Percentiles rank a stretch among this genome's conserved stretches.
Conservation (phyloP, 2,113 vertebrate species). For the Xiphorhynchus elegans region DNA sequence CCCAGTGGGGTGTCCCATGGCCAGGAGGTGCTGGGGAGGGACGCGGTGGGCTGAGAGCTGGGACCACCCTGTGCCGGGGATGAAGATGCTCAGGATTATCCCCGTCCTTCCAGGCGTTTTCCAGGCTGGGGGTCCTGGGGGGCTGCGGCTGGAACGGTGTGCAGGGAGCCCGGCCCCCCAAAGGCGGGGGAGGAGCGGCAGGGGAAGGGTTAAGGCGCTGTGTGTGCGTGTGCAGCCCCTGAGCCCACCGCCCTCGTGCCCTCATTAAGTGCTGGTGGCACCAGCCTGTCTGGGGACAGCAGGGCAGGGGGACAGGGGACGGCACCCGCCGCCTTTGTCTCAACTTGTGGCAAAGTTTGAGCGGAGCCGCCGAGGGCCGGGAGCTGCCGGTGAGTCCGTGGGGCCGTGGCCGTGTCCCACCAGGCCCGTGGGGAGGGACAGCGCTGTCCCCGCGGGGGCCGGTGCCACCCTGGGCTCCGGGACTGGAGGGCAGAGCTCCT, state of each 20-base stretch:
- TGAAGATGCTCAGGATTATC: rapidly evolving
- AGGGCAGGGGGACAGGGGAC: not conserved
- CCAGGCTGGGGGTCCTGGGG: too few species aligned
- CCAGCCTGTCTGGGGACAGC: conserved; percentile 16
- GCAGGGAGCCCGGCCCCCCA: not conserved
- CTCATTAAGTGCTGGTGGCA: conserved; percentile 15
- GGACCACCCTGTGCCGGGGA: rapidly evolving
- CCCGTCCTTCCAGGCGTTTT: rapidly evolving
- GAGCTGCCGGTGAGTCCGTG: not conserved
- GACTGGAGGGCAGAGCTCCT: too few species aligned
- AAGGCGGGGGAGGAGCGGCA: not conserved
- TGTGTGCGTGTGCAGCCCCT: not conserved
- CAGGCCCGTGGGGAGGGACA: not conserved
- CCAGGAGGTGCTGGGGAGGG: not conserved
- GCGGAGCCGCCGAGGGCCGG: not conserved
- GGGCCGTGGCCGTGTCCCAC: not conserved
- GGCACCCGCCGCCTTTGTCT: not conserved
- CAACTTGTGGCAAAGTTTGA: not conserved
- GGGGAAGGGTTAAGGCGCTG: not conserved
- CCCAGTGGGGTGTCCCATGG: not conserved
- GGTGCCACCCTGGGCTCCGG: not conserved
- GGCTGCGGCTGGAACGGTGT: not conserved
- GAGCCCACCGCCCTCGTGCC: not conserved
- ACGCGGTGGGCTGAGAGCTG: rapidly evolving
- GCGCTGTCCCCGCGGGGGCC: not conserved